phyloP scores from a whole-genome alignment of 2,888 invertebrate species.

The Latrodectus hesperus region DNA sequence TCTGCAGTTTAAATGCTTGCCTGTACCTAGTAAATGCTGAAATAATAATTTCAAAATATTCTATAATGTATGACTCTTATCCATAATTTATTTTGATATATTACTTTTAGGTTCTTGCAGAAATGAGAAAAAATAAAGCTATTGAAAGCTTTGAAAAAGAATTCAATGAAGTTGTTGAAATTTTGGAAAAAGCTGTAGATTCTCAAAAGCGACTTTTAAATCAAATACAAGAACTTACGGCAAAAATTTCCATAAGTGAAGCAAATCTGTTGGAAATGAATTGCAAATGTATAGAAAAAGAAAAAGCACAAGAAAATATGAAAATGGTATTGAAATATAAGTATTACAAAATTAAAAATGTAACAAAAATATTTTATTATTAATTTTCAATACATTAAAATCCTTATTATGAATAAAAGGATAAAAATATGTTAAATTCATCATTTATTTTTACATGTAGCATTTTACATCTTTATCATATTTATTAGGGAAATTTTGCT shows the following conservation, averaged over 20 bases:
- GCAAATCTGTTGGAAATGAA: slow-evolving; percentile 6
- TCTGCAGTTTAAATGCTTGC: neutral
- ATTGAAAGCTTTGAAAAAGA: slow-evolving; percentile 46
- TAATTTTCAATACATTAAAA: too few relatives aligned
- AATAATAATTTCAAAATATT: neutral
- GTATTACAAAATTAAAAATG: too few relatives aligned
- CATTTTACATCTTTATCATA: too few relatives aligned
- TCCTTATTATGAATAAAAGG: too few relatives aligned
- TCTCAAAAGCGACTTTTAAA: slow-evolving; percentile 36
- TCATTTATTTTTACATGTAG: too few relatives aligned
- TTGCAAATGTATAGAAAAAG: slow-evolving; percentile 8
- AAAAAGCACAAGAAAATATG: slow-evolving; percentile 1
- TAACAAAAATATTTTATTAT: too few relatives aligned
- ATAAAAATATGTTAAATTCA: too few relatives aligned
- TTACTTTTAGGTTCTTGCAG: slow-evolving; percentile 10
- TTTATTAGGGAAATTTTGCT: too few relatives aligned
- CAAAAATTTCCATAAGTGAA: slow-evolving; percentile 11
- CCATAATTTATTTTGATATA: neutral
- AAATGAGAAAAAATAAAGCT: slow-evolving; percentile 42
- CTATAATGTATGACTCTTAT: neutral
- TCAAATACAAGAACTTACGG: slow-evolving; percentile 25
- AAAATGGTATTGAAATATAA: slow-evolving; percentile 10
- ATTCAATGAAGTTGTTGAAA: slow-evolving; percentile 44
- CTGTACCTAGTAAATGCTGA: neutral
- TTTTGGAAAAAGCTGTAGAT: slow-evolving; percentile 33